These are phyloP conservation scores for Odontomyia ornata DNA, from an alignment of 2,888 invertebrate species.

Conservation along the genomic window DNA sequence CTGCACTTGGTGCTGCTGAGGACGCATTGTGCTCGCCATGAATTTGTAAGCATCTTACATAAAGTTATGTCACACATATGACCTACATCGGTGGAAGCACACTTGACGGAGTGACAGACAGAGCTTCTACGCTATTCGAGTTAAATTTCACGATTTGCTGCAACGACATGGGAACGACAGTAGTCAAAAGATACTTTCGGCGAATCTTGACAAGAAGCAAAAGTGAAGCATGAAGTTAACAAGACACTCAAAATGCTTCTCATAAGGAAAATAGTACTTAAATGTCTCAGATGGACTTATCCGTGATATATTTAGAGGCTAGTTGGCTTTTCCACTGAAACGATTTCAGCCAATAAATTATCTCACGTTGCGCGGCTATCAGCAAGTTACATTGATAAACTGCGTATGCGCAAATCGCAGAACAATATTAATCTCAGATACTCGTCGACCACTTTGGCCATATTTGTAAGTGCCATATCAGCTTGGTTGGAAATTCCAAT, in stretches of 20 bases:
- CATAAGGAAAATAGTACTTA: too few relatives aligned
- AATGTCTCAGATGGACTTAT: too few relatives aligned
- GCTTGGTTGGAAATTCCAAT: background rate
- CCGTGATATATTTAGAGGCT: too few relatives aligned
- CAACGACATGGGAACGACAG: background rate
- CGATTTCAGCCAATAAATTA: too few relatives aligned
- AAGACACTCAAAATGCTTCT: too few relatives aligned
- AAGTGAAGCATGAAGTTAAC: background rate
- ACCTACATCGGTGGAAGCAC: conserved; percentile 17
- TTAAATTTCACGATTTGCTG: background rate
- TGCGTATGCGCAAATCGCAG: background rate
- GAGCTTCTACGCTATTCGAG: background rate
- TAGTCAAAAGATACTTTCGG: background rate
- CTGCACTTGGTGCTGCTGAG: background rate
- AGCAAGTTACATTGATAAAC: background rate
- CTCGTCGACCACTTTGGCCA: background rate
- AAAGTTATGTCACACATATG: conserved; percentile 33
- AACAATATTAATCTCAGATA: background rate
- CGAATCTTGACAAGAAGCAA: background rate
- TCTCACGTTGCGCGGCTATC: too few relatives aligned
- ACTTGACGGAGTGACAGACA: background rate
- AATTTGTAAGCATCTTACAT: conserved; percentile 32
- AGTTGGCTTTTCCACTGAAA: too few relatives aligned
- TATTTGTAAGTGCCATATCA: background rate
- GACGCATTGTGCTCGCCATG: conserved; percentile 22